Conservation (phyloP, 2,113 vertebrate genomes). For the Haplotaxodon microlepis region DNA sequence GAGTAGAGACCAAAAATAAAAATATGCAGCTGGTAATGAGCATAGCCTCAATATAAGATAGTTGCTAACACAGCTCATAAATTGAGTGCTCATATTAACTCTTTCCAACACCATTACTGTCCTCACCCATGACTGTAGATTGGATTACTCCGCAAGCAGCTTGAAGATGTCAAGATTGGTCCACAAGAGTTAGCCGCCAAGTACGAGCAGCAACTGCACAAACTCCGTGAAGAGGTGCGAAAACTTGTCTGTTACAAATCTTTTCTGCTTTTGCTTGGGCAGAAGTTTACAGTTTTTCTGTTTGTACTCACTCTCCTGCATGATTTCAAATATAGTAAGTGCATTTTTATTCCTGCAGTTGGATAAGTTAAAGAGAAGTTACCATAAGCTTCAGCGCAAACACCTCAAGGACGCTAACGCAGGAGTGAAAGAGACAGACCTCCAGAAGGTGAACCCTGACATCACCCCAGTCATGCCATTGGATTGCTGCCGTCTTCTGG, state of each 20-base stretch:
- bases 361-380: constrained; percentile 83
- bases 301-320: neutral
- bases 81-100: neutral
- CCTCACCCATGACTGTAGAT: constrained; percentile 58
- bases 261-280: neutral
- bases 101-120: neutral
- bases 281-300: neutral
- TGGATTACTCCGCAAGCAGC: constrained; percentile 69
- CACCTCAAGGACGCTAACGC: constrained; percentile 72
- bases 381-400: constrained; percentile 87
- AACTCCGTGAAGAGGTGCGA: constrained; percentile 82
- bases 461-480: neutral
- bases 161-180: constrained; percentile 70
- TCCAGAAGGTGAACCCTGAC: constrained; percentile 68
- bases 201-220: constrained; percentile 84
- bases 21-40: neutral
- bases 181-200: constrained; percentile 75
- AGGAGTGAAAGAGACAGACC: constrained; percentile 65
- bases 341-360: constrained; percentile 66
- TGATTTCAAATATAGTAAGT: neutral
- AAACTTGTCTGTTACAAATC: neutral
- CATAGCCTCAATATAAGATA: neutral
- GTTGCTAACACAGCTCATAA: neutral
- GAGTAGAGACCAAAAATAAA: neutral
- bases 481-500: neutral